These are phyloP conservation scores for Morus bassanus DNA, from an alignment of 2,797 vertebrate species.

Conservation along the genomic window DNA sequence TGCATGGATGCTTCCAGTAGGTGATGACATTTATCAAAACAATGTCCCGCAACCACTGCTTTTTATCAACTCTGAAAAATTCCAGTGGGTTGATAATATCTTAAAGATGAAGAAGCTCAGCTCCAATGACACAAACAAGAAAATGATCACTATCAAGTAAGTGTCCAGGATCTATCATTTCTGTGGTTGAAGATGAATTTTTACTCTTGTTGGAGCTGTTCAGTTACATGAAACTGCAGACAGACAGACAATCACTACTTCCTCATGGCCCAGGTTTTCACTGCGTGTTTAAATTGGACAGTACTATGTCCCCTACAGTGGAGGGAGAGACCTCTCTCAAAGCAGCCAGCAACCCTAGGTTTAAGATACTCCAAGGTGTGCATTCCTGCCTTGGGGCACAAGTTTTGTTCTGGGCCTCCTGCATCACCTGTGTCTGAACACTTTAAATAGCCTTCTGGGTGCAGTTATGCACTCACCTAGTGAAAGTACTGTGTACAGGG, in stretches of 20 bases:
- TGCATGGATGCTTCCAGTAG: constrained; percentile 90
- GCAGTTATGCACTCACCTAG: background rate
- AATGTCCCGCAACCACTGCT: constrained; percentile 89
- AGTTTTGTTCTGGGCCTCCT: background rate
- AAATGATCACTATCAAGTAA: constrained; percentile 96
- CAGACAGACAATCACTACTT: background rate
- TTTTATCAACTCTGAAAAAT: constrained; percentile 94
- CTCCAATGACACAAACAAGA: constrained; percentile 80
- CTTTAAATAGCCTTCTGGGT: background rate
- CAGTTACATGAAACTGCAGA: background rate
- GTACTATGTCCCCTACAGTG: too few species aligned
- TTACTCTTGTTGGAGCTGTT: background rate
- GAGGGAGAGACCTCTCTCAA: background rate
- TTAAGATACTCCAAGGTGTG: background rate
- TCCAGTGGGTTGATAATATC: constrained; percentile 89
- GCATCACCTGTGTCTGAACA: background rate
- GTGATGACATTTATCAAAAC: constrained; percentile 80
- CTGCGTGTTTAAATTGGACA: background rate
- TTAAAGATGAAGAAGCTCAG: constrained; percentile 84
- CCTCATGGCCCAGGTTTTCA: background rate
- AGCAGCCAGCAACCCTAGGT: background rate
- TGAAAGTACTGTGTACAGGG: background rate
- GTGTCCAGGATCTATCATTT: background rate
- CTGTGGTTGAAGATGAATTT: background rate
- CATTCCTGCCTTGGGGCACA: background rate